Evolutionary conservation across 1,140 invertebrate species (phyloP), one percentile per base, ranked within the genome.

Genomic region (Euglossa dilemma): DNA sequence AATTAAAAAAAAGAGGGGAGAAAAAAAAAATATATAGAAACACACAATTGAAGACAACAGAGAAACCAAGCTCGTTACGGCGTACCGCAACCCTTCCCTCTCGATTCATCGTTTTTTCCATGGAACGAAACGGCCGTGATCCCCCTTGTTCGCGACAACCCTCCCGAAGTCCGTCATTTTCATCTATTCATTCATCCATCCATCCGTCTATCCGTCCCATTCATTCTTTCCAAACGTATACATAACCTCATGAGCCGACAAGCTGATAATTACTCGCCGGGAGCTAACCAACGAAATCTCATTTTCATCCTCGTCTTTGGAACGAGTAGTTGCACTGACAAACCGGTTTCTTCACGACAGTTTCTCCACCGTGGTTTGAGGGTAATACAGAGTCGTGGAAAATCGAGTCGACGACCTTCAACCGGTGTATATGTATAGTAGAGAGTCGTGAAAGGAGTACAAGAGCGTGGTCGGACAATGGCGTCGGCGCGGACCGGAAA

Each of bases 211-310:
- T 64, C 8, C 28, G 63, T 45, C 50, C 18, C 20, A 12, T 66
- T 50, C 25, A 47, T 45, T 54, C 59, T 36, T 80, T 67, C 36
- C 28, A 77, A 36, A 71, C 71, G 47, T 61, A 71, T 28, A 50
- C 47, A 28, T 54, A 25, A 50, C 5, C 47, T 36, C 8, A 28
- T 61, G 54, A 70, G 23, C 50, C 63, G 86, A 89, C 87, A 85
- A 80, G 72, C 85, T 84, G 87, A 91, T 91, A 92, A 92, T 92
- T 92, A 91, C 88, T 89, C 80, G 87, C 82, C 91, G 69, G 83
- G 80, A 28, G 16, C 67, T 50, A 25, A 70, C 67, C 45, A 25
- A 70, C 90, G 86, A 90, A 90, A 91, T 90, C 86, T 80, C 86
- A 90, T 91, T 90, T 90, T 84, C 89, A 89, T 88, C 80, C 88